Evolutionary conservation across 2,888 invertebrate species (phyloP), one percentile per base, ranked within the genome.

Genomic region (Drosophila picticornis): DNA sequence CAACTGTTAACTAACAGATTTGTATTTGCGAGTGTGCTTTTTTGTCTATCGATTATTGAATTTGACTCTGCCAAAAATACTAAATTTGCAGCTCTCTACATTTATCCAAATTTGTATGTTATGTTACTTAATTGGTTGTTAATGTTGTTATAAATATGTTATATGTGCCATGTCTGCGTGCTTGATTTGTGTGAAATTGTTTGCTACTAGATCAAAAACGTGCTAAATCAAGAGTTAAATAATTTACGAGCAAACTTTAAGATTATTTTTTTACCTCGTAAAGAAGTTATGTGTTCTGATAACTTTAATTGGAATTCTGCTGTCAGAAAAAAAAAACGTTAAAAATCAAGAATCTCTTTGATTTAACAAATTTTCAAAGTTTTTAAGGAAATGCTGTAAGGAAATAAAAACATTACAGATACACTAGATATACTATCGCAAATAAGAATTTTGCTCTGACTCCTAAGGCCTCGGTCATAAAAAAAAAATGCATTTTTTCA

Each of bases 1-100:
- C 34, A 34, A 19, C 57, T 69, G 58, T 68, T 56, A 56, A 50
- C 68, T 68, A 32, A 51, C 68, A 68, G 69, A 11, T 19, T 4
- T 38, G 19, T 16, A 27, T 5, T 7, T 22, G 13, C 6, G 5
- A 11, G 2, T 9, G 2, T 5, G 16, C 13, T 31, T 50, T n/a
- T 48, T 53, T 50, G 32, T 1, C 36, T 32, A 46, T 40, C 31
- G 10, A 32, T 32, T 7, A 25, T n/a, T 19, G 38, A 38, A 19
- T 38, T 38, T 38, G 19, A 38, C 9, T 19, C 19, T n/a, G n/a
- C 38, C 38, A n/a, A 4, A 19, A 38, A 38, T 38, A 38, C 19
- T 38, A 6, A 6, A 36, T 36, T 16, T 16, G 6, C 36, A 36
- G 36, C 36, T 16, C 9, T 38, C 7, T 19, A 38, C 19, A 38